Evolutionary conservation across 1,140 invertebrate genomes (phyloP).

Genomic region (Ceratitis capitata): DNA sequence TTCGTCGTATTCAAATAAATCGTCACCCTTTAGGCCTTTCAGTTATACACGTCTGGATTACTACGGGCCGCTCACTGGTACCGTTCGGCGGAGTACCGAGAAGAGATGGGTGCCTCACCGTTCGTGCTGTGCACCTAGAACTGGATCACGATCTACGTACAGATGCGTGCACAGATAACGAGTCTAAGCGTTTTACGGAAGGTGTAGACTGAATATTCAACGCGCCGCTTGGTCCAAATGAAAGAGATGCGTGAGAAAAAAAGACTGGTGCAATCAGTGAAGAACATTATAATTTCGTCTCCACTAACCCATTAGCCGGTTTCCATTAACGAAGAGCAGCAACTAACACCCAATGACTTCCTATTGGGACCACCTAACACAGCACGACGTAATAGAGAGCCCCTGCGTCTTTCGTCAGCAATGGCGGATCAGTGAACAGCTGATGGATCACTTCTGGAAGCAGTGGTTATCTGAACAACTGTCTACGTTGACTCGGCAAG

Average conservation of each 20-base stretch:
- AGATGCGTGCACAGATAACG: conserved; percentile 34
- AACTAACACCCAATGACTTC: conserved; percentile 3
- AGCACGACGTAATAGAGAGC: background rate
- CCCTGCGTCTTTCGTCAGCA: conserved; percentile 33
- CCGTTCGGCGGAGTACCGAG: conserved; percentile 6
- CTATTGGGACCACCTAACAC: background rate
- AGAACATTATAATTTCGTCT: background rate
- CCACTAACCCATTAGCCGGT: background rate
- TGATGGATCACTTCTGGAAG: conserved; percentile 44
- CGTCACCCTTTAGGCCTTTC: too few relatives aligned
- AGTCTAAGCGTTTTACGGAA: background rate
- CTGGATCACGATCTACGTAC: conserved; percentile 18
- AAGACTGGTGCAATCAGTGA: conserved; percentile 4
- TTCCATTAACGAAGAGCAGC: conserved; percentile 42
- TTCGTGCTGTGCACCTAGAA: conserved; percentile 42
- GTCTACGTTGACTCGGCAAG: conserved; percentile 40
- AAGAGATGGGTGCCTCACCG: conserved; percentile 41
- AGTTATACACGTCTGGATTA: conserved; percentile 1
- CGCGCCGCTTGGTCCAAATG: conserved; percentile 24
- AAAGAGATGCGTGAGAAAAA: conserved; percentile 46
- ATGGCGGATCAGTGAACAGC: conserved; percentile 27
- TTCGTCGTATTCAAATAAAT: too few relatives aligned
- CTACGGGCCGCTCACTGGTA: background rate
- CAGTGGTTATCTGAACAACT: conserved; percentile 42
- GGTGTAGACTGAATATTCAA: conserved; percentile 40